Evolutionary conservation across 1,140 invertebrate genomes (phyloP), one percentile per base, ranked within the genome.

Genomic region (Cardiocondyla obscurior): DNA sequence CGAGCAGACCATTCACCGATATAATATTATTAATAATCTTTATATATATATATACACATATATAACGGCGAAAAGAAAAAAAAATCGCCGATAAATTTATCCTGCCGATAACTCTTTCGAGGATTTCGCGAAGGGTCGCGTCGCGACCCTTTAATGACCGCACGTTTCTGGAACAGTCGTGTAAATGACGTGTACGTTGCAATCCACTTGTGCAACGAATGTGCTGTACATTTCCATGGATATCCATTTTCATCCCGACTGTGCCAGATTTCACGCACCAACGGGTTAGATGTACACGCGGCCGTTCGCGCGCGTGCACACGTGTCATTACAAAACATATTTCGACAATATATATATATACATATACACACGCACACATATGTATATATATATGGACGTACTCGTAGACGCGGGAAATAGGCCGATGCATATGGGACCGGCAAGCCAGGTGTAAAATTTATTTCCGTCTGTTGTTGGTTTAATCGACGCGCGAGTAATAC

Each of bases 271-370:
- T 82, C 72, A 79, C 44, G 81, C 70, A 3, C 81, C 58, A 57
- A 53, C 25, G 44, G 36, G 16, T 16, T 58, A 58, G n/a, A 42
- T 60, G 22, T 73, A 39, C 30, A 14, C 39, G 53, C 36, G 6
- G 30, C 12, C 39, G 53, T 53, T 62, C 4, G 28, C 49, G 39
- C 69, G 53, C 30, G 53, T 7, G 25, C 79, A 49, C 44, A 16
- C 44, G 53, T 81, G 69, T 82, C 79, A 76, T 82, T 82, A 76
- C 69, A 72, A 82, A 82, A 74, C 79, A 74, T 76, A 82, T 74
- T 74, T 74, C 69, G 36, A 62, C 70, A 30, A 60, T 74, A 72
- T 36, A 39, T n/a, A 44, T 36, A 19, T n/a, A n/a, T n/a, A n/a
- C n/a, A n/a, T n/a, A n/a, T n/a, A n/a, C n/a, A n/a, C n/a, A n/a